These are phyloP conservation scores for Drosophila bocki DNA, from an alignment of 1,140 invertebrate genomes.

Conservation along the genomic window DNA sequence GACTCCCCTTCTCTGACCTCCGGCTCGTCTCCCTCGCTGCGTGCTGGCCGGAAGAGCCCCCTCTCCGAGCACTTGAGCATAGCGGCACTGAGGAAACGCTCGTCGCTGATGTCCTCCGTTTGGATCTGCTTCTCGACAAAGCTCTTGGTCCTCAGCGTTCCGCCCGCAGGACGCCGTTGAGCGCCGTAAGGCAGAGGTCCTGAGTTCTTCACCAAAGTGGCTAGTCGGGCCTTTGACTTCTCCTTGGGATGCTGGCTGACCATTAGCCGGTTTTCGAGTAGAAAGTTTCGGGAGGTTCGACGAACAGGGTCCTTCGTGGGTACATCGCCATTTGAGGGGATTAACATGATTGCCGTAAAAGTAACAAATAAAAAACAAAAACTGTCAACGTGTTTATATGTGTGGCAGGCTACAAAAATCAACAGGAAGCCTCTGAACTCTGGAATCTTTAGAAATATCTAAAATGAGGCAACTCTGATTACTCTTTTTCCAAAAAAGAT, in stretches of 20 bases:
- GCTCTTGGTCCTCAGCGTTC: neutral
- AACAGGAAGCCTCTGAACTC: neutral
- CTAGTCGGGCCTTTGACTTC: neutral
- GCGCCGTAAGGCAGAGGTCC: neutral
- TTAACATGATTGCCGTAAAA: conserved; percentile 1
- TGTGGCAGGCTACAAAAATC: conserved; percentile 25
- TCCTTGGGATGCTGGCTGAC: conserved; percentile 14
- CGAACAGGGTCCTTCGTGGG: neutral
- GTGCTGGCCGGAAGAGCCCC: neutral
- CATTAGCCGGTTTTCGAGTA: conserved; percentile 52
- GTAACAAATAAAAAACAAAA: conserved; percentile 27
- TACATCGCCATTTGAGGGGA: neutral
- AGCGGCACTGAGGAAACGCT: conserved; percentile 59
- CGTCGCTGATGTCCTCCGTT: conserved; percentile 64
- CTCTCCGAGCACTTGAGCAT: conserved; percentile 54
- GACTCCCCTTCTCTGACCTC: neutral
- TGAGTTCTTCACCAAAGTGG: conserved; percentile 24
- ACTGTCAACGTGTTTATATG: conserved; percentile 10
- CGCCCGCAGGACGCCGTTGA: neutral
- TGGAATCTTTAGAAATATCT: neutral
- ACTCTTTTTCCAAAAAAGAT: neutral
- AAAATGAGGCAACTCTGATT: neutral
- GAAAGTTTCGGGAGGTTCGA: conserved; percentile 46
- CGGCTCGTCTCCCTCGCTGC: conserved; percentile 60
- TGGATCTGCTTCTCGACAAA: conserved; percentile 62